Conservation (phyloP, 2,888 invertebrate genomes). For the Aporophyla nigra region DNA sequence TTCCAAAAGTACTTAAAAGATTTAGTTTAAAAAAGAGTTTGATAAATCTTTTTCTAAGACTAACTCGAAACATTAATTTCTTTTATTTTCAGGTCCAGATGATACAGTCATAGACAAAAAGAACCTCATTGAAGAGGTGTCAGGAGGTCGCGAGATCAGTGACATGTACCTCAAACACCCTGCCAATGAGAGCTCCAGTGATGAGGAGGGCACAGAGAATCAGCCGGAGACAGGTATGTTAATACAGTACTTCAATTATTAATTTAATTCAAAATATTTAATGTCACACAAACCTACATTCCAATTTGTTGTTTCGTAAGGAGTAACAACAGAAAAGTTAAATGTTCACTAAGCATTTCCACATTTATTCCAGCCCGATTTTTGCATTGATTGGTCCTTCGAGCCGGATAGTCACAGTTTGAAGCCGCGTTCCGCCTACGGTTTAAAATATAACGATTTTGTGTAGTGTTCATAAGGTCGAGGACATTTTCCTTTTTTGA, state of each 20-base stretch:
- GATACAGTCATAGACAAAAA: constrained; percentile 77
- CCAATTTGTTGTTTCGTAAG: neutral
- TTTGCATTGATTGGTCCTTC: neutral
- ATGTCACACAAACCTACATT: neutral
- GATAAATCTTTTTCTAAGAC: neutral
- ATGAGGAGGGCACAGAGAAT: constrained; percentile 93
- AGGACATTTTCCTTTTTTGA: neutral
- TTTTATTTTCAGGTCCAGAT: constrained; percentile 58
- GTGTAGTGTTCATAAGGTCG: neutral
- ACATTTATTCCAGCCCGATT: neutral
- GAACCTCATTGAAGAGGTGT: constrained; percentile 86
- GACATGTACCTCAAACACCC: constrained; percentile 94
- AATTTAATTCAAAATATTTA: neutral
- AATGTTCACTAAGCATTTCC: neutral
- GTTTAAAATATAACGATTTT: neutral
- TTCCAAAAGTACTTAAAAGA: neutral
- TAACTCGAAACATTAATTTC: neutral
- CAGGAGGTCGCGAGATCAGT: constrained; percentile 91
- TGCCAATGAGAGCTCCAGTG: constrained; percentile 94
- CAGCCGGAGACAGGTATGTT: constrained; percentile 73
- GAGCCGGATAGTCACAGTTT: constrained; percentile 25
- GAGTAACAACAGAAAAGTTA: neutral
- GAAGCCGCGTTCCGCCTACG: neutral
- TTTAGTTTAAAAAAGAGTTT: neutral
- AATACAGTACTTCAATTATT: neutral